Percentiles rank a stretch among this genome's conserved stretches.
Evolutionary conservation across 2,888 invertebrate genomes (phyloP).

Genomic region (Amphipyra tragopoginis): DNA sequence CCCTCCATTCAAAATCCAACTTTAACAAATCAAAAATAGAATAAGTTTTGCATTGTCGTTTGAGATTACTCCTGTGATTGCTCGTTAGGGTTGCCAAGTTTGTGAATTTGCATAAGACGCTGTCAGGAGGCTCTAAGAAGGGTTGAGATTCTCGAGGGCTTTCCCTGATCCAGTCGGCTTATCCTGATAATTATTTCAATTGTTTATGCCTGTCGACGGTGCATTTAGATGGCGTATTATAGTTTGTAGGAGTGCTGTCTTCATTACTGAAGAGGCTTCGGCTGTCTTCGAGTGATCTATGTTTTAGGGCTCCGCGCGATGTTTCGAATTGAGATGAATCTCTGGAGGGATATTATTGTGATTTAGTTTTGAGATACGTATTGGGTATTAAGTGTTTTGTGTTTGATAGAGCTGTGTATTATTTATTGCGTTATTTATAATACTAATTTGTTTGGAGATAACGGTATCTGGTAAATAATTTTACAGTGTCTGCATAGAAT

Average conservation of each 20-base stretch:
- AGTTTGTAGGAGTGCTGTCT: constrained; percentile 86
- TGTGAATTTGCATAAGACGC: constrained; percentile 88
- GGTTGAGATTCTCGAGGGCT: constrained; percentile 88
- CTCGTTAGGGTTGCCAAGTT: constrained; percentile 71
- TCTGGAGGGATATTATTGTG: constrained; percentile 68
- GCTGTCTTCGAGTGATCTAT: constrained; percentile 83
- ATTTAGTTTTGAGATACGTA: constrained; percentile 55
- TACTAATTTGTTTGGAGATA: too few relatives aligned
- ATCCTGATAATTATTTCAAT: constrained; percentile 90
- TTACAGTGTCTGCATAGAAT: too few relatives aligned
- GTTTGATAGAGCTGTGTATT: background rate
- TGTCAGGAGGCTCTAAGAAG: constrained; percentile 84
- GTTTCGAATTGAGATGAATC: constrained; percentile 76
- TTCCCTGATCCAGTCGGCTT: constrained; percentile 85
- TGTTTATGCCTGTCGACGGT: constrained; percentile 89
- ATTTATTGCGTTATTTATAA: background rate
- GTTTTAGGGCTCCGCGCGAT: constrained; percentile 66
- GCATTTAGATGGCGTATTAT: constrained; percentile 90
- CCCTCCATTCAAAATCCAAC: constrained; percentile 42
- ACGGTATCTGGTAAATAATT: too few relatives aligned
- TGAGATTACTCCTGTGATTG: constrained; percentile 45
- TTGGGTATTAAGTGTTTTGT: constrained; percentile 37
- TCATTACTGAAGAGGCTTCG: constrained; percentile 76
- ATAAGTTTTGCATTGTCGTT: constrained; percentile 34
- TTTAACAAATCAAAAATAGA: constrained; percentile 3